These are phyloP conservation scores for Malthinus flaveolus DNA, from an alignment of 2,888 invertebrate species.

Conservation along the genomic window DNA sequence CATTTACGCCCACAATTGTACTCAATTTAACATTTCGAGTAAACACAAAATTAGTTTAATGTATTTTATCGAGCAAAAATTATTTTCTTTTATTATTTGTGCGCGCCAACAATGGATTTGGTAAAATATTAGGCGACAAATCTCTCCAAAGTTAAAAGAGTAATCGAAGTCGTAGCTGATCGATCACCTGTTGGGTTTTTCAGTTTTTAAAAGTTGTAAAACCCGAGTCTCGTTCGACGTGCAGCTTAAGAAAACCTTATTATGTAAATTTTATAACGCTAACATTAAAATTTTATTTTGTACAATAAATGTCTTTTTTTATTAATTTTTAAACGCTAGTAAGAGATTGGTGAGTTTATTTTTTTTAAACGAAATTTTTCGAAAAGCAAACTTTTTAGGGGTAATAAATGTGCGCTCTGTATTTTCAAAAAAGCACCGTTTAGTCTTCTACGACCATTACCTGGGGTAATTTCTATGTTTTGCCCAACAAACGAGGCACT, in stretches of 20 bases:
- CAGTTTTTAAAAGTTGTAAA: slow-evolving; percentile 4
- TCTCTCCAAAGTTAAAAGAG: background rate
- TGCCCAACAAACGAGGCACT: too few species aligned
- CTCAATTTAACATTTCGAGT: slow-evolving; percentile 4
- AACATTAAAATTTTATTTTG: background rate
- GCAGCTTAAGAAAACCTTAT: slow-evolving; percentile 2
- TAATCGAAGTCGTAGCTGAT: background rate
- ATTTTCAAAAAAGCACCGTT: too few species aligned
- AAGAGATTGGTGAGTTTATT: background rate
- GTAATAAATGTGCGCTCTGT: too few species aligned
- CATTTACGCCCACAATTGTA: slow-evolving; percentile 16
- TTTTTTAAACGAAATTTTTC: too few species aligned
- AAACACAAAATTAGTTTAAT: slow-evolving; percentile 4
- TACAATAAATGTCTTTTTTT: background rate
- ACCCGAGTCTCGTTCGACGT: slow-evolving; percentile 1
- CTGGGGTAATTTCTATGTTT: too few species aligned
- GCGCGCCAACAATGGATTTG: background rate
- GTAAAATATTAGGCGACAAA: background rate
- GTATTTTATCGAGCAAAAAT: background rate
- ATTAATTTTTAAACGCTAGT: too few species aligned
- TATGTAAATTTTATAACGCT: background rate
- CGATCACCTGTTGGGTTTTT: slow-evolving; percentile 2
- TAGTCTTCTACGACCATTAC: too few species aligned
- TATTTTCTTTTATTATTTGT: background rate
- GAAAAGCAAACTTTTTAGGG: too few species aligned